phyloP scores from a whole-genome alignment of 92 coral and sea anemone genomes.

The Bergia puertoricense region DNA sequence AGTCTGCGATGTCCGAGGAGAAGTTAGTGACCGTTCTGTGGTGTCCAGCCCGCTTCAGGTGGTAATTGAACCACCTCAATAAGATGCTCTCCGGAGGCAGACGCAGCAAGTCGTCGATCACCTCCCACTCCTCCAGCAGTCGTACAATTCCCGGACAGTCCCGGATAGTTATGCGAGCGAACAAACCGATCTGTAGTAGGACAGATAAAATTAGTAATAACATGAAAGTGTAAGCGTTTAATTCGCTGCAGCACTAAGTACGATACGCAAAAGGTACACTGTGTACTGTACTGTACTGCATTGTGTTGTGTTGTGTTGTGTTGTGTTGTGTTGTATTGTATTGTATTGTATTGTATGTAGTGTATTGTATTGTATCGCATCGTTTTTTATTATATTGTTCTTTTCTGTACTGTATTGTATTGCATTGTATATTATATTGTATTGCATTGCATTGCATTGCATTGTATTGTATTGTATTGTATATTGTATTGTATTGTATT shows the following conservation, averaged over 20 bases:
- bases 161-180: conserved; percentile 78
- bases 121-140: conserved; percentile 78
- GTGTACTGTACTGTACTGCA: neutral
- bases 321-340: neutral
- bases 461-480: no score
- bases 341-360: neutral
- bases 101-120: conserved; percentile 69
- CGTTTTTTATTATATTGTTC: no score
- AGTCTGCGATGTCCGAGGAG: conserved; percentile 79
- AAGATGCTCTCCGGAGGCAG: conserved; percentile 89
- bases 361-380: neutral
- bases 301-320: neutral
- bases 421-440: no score
- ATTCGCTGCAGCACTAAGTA: neutral
- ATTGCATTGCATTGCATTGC: no score
- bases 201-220: neutral
- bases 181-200: conserved; percentile 76
- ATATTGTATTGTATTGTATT: no score
- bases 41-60: conserved; percentile 83
- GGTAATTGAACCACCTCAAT: conserved; percentile 93
- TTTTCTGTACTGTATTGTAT: neutral
- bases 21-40: conserved; percentile 78
- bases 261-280: no score
- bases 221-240: no score
- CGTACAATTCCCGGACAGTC: conserved; percentile 89